These are phyloP conservation scores for Sminthurides bifidus DNA, from an alignment of 1,140 invertebrate species.

Conservation along the genomic window DNA sequence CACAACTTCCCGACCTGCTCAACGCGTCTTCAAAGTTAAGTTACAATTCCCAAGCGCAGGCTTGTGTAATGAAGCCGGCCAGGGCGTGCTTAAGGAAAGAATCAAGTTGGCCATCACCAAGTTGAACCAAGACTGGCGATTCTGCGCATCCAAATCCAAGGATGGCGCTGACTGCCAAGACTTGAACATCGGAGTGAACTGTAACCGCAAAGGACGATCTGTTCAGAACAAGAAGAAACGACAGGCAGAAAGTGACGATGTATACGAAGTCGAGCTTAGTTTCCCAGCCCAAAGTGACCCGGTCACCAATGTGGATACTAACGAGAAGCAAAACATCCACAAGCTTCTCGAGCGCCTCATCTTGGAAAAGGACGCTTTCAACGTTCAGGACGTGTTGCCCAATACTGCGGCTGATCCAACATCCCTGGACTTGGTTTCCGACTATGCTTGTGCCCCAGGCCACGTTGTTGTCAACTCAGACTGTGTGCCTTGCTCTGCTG, in stretches of 20 bases:
- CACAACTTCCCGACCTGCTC: constrained; percentile 69
- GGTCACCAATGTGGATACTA: constrained; percentile 69
- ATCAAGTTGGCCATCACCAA: constrained; percentile 76
- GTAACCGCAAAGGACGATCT: constrained; percentile 42
- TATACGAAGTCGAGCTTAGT: constrained; percentile 62
- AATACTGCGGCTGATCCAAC: constrained; percentile 82
- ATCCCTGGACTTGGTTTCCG: constrained; percentile 68
- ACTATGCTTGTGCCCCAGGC: constrained; percentile 82
- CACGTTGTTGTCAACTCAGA: constrained; percentile 84
- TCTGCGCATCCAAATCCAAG: constrained; percentile 30
- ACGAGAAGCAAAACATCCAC: constrained; percentile 71
- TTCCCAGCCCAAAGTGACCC: constrained; percentile 83
- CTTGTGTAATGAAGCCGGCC: constrained; percentile 84
- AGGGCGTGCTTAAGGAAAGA: constrained; percentile 75
- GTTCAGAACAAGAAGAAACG: constrained; percentile 53
- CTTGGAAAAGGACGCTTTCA: constrained; percentile 81
- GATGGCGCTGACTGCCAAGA: constrained; percentile 61
- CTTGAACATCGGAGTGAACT: constrained; percentile 76
- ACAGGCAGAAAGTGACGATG: constrained; percentile 50
- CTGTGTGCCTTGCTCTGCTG: constrained; percentile 88
- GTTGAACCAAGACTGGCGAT: constrained; percentile 51
- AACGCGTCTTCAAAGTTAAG: constrained; percentile 80
- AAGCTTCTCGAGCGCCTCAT: constrained; percentile 71
- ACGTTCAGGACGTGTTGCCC: constrained; percentile 80
- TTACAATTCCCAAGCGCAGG: constrained; percentile 89